Base-by-base conservation (phyloP, 2,888 invertebrate genomes). In the Drosophila differens region DNA sequence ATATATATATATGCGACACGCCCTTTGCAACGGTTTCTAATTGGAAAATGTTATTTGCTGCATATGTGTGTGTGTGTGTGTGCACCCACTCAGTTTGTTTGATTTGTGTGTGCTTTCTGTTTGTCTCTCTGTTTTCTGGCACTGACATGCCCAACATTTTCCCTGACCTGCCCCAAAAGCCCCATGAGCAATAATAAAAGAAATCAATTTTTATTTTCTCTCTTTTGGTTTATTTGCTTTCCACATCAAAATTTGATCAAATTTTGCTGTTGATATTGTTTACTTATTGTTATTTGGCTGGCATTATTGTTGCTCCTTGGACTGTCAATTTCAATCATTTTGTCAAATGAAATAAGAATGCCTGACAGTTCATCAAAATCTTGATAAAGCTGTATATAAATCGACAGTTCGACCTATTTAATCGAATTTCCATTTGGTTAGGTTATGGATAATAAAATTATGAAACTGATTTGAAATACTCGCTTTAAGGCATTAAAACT, bases 251-350 rank as follows among this genome's bases (percentile, higher is more conserved):
- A 58, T 39, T 61, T 76, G 68, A 71, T 61, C 59, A 65, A 51
- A 55, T 57, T 66, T 53, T 70, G 1, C 12, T 58, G 39, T 61
- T 59, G 22, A 39, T 47, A 63, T 60, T 57, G 28, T 39, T 57
- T 28, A 14, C 53, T 60, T 44, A 30, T 53, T 52, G 68, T 68
- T 51, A 49, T 47, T 61, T 53, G 22, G 16, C 4, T 54, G 66
- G 30, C 41, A 49, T 68, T 64, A 71, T 71, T 63, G 70, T 74
- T 63, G 54, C 52, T 67, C 65, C 61, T 61, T 68, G 69, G n/a
- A 41, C 71, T 84, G 88, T 82, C 85, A 87, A 74, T 84, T 82
- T 65, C 84, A 76, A 89, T 63, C 80, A 69, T 60, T 76, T 67
- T 67, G 59, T 72, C 67, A 74, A 81, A 71, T 74, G 55, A 77